These are phyloP conservation scores for Physeter macrocephalus DNA, from an alignment of 2,113 vertebrate genomes.

Conservation along the genomic window DNA sequence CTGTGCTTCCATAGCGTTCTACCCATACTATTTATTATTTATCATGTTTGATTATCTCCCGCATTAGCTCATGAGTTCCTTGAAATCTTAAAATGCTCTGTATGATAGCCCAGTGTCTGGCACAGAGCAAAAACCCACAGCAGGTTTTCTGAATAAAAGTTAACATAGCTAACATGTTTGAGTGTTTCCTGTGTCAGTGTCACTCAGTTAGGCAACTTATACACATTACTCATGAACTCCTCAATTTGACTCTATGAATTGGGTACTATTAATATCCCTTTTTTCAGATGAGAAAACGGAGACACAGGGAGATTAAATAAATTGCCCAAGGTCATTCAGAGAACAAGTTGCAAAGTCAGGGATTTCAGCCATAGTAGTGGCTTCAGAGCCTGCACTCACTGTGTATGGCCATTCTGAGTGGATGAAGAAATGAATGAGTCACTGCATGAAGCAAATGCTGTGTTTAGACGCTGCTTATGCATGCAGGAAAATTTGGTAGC, in stretches of 20 bases:
- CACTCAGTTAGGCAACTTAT: background rate
- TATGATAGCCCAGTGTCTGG: background rate
- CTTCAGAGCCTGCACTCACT: background rate
- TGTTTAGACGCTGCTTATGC: background rate
- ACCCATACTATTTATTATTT: background rate
- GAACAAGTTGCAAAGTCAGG: background rate
- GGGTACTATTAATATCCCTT: background rate
- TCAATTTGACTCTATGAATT: background rate
- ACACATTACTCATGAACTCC: background rate
- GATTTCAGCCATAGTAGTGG: background rate
- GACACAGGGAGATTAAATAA: background rate
- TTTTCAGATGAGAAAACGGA: background rate
- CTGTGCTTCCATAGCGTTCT: background rate
- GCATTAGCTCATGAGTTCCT: background rate
- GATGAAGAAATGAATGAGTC: background rate
- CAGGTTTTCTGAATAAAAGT: background rate
- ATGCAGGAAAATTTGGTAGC: background rate
- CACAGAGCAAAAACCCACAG: background rate
- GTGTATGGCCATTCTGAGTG: background rate
- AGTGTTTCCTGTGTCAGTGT: background rate
- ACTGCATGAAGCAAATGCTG: background rate
- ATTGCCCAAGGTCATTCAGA: background rate
- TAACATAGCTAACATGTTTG: background rate
- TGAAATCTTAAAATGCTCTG: background rate
- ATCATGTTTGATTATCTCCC: background rate